Evolutionary conservation across 1,140 invertebrate genomes (phyloP).

Genomic region (Dinoponera quadriceps): DNA sequence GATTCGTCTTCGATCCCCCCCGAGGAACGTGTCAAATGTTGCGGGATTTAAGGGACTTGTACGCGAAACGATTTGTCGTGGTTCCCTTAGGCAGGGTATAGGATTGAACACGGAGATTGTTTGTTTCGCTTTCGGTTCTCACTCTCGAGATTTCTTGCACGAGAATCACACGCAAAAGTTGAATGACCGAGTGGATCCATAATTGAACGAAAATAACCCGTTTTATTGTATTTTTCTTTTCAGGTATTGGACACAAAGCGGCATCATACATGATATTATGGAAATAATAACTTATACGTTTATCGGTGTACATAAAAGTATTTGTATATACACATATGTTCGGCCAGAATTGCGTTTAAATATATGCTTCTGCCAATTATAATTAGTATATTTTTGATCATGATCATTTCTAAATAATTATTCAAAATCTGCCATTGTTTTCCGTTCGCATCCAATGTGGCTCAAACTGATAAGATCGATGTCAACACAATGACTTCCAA

Average conservation of each 20-base stretch:
- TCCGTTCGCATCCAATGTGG: too few relatives aligned
- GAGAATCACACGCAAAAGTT: neutral
- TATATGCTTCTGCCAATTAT: too few relatives aligned
- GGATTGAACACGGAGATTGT: neutral
- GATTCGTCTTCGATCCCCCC: neutral
- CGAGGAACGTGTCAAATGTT: neutral
- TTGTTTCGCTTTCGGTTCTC: neutral
- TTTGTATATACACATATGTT: conserved; percentile 66
- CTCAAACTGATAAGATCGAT: too few relatives aligned
- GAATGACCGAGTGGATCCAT: neutral
- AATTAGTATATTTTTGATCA: too few relatives aligned
- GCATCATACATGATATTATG: conserved; percentile 48
- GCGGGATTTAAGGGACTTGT: neutral
- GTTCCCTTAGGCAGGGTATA: neutral
- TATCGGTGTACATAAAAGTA: conserved; percentile 67
- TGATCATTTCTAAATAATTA: too few relatives aligned
- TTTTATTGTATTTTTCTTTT: conserved; percentile 60
- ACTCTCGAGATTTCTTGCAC: neutral
- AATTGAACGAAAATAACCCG: conserved; percentile 32
- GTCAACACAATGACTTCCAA: too few relatives aligned
- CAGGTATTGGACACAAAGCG: conserved; percentile 70
- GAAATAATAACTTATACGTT: conserved; percentile 47
- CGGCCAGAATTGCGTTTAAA: too few relatives aligned
- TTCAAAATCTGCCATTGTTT: too few relatives aligned
- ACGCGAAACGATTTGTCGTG: neutral